phyloP scores from a whole-genome alignment of 2,797 vertebrate genomes.

The Sebastes aleutianus region DNA sequence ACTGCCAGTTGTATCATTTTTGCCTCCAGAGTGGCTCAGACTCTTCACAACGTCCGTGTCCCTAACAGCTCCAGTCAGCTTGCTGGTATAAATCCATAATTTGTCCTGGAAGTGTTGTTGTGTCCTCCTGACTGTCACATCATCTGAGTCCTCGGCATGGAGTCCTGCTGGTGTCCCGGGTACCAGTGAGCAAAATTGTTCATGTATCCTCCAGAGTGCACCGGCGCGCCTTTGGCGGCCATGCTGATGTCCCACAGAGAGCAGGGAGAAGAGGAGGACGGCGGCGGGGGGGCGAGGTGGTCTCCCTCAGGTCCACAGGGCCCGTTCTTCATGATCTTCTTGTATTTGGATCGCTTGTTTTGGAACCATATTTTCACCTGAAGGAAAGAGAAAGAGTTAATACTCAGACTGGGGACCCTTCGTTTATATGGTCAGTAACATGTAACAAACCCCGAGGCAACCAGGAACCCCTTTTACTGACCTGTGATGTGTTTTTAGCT shows the following conservation, averaged over 20 bases:
- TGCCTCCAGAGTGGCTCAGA: slow-evolving; percentile 39
- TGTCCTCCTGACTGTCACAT: slow-evolving; percentile 79
- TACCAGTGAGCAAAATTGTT: slow-evolving; percentile 92
- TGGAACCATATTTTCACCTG: slow-evolving; percentile 99
- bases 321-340: slow-evolving; percentile 95
- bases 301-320: slow-evolving; percentile 83
- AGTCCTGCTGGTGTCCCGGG: slow-evolving; percentile 86
- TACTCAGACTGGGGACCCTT: neutral
- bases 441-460: neutral
- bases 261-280: slow-evolving; percentile 84
- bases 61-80: slow-evolving; percentile 11
- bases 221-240: slow-evolving; percentile 80
- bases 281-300: slow-evolving; percentile 72
- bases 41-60: slow-evolving; percentile 1
- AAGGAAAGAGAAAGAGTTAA: neutral
- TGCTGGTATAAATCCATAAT: slow-evolving; percentile 29
- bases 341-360: slow-evolving; percentile 96
- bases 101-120: neutral
- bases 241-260: slow-evolving; percentile 88
- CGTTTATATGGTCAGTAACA: neutral
- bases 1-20: slow-evolving; percentile 8
- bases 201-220: slow-evolving; percentile 85
- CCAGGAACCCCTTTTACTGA: neutral
- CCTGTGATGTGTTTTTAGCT: neutral
- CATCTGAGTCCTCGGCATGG: slow-evolving; percentile 85